Evolutionary conservation across 2,797 vertebrate genomes (phyloP), one percentile per base, ranked within the genome.

Genomic region (Octomys mimax): DNA sequence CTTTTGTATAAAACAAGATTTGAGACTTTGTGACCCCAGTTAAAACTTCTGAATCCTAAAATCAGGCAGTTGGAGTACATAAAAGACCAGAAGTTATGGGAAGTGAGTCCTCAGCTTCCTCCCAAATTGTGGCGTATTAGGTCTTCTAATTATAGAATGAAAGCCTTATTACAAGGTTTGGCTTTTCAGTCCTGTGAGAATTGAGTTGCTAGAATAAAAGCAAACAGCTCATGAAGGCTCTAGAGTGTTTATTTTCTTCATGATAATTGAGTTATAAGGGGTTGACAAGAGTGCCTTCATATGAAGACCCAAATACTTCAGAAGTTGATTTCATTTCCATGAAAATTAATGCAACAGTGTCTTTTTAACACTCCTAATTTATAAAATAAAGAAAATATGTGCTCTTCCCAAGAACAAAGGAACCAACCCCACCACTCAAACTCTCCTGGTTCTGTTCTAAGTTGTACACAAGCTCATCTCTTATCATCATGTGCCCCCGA

Each of bases 271-370:
- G 13, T 82, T 49, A 49, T 42, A 24, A 46, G 68, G 33, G 39
- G 70, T 73, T 96, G 77, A 93, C 57, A 95, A 84, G 75, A 71
- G 46, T 73, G 39, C 31, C 12, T 28, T 95, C 61, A 78, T 79
- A 33, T 22, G 62, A 91, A 52, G 78, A 68, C 36, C 13, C 10
- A 89, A n/a, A 86, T 0, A 31, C 61, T 62, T 91, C n/a, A 71
- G 54, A 96, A 95, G 68, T 59, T 39, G 91, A 79, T 89, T 70
- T 95, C 6, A 49, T 85, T 97, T 90, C 79, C 66, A 92, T 91
- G 77, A 57, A 96, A 94, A 96, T 92, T 94, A 95, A 92, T 87
- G 28, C 75, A 95, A 87, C 21, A 28, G 12, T 66, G n/a, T 42
- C 31, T 81, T 93, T 93, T 82, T 59, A 80, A 80, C 86, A 66